These are phyloP conservation scores for Madoqua kirkii DNA, from an alignment of 2,113 vertebrate species.

Conservation along the genomic window DNA sequence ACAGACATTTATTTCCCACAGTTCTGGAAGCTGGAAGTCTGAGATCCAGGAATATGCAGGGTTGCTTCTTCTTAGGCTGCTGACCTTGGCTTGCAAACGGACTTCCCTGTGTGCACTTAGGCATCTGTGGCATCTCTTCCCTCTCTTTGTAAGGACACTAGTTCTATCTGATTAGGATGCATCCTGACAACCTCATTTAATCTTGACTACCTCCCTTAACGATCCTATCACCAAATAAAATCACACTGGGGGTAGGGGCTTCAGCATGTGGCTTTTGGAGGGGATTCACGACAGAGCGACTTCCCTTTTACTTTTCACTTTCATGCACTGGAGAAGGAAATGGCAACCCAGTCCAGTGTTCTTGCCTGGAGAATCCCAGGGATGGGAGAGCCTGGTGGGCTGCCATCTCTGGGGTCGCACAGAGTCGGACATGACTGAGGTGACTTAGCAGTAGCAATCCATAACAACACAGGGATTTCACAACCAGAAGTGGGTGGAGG, in stretches of 20 bases:
- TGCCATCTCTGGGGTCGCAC: no score
- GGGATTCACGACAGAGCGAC: not conserved
- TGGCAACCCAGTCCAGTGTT: no score
- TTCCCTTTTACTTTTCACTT: no score
- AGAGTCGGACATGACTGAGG: no score
- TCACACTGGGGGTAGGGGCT: not conserved
- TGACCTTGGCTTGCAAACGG: not conserved
- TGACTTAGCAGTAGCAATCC: not conserved
- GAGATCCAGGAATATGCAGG: not conserved
- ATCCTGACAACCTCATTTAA: not conserved
- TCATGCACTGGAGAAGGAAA: no score
- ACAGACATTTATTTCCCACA: not conserved
- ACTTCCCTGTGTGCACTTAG: not conserved
- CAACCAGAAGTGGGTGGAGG: not conserved
- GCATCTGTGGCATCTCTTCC: not conserved
- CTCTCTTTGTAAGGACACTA: not conserved
- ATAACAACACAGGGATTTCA: not conserved
- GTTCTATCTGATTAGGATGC: not conserved
- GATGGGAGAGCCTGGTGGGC: no score
- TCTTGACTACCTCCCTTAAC: not conserved
- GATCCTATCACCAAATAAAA: not conserved
- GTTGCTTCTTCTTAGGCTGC: not conserved
- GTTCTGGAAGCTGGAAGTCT: not conserved
- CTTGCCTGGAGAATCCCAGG: no score
- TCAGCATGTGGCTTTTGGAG: not conserved